A percentile compares a stretch with the other conserved stretches of the same genome.
These are phyloP conservation scores for Epirrita christyi DNA, from an alignment of 2,888 invertebrate genomes.

Conservation along the genomic window DNA sequence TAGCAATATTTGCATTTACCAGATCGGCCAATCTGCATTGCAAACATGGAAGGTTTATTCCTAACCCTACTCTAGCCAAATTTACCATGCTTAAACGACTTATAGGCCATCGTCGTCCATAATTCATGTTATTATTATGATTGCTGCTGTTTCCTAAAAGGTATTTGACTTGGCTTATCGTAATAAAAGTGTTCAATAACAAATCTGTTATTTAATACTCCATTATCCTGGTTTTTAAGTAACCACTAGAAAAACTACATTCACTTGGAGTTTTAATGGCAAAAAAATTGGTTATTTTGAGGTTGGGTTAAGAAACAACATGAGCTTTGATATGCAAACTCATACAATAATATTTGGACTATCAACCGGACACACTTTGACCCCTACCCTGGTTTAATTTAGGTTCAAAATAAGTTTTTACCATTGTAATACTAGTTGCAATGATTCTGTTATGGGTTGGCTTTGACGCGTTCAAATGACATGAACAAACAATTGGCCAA, in stretches of 20 bases:
- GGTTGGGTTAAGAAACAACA: constrained; percentile 8
- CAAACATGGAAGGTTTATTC: constrained; percentile 62
- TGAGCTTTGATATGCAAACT: constrained; percentile 18
- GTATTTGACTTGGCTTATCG: too few relatives aligned
- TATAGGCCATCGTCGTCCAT: too few relatives aligned
- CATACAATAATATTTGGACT: constrained; percentile 11
- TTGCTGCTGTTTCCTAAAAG: too few relatives aligned
- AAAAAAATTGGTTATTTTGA: too few relatives aligned
- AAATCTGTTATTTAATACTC: too few relatives aligned
- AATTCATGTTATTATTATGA: too few relatives aligned
- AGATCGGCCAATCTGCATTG: constrained; percentile 76
- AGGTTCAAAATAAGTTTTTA: constrained; percentile 8
- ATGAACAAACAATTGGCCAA: constrained; percentile 60
- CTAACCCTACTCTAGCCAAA: constrained; percentile 49
- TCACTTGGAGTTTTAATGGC: too few relatives aligned
- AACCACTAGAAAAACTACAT: too few relatives aligned
- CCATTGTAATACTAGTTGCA: constrained; percentile 33
- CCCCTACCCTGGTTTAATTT: neutral
- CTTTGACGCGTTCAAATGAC: constrained; percentile 65
- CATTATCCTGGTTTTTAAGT: too few relatives aligned
- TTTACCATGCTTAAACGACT: too few relatives aligned
- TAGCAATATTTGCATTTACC: constrained; percentile 72
- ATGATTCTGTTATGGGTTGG: constrained; percentile 56
- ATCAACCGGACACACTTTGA: neutral
- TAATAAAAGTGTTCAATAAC: too few relatives aligned